Conservation (phyloP, 2,797 vertebrate species). For the Silurus lanzhouensis region DNA sequence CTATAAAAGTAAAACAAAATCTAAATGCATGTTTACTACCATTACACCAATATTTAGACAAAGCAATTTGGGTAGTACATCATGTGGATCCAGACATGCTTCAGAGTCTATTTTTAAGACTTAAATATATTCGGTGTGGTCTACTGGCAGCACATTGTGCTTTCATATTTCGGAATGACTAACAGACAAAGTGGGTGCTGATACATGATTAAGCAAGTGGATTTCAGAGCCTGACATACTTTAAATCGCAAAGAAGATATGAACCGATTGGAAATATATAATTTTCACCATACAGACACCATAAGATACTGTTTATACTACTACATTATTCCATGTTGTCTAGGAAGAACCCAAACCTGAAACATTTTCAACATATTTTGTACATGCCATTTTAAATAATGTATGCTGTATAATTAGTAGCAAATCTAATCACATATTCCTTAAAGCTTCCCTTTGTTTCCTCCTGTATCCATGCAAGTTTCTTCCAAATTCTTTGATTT, state of each 20-base stretch:
- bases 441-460: background rate
- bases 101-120: conserved; percentile 15
- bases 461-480: background rate
- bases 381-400: background rate
- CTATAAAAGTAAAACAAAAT: conserved; percentile 27
- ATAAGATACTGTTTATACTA: conserved; percentile 2
- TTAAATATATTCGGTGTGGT: conserved; percentile 32
- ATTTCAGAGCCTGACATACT: conserved; percentile 13
- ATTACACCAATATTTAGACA: conserved; percentile 27
- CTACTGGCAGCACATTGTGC: conserved; percentile 17
- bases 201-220: conserved; percentile 30
- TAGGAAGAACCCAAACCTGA: background rate
- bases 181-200: conserved; percentile 19
- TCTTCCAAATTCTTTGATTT: background rate
- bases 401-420: background rate
- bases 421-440: too few relatives aligned
- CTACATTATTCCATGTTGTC: background rate
- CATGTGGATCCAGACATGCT: conserved; percentile 21
- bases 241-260: conserved; percentile 7
- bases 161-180: conserved; percentile 21
- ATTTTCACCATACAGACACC: background rate
- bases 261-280: background rate
- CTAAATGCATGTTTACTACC: conserved; percentile 20
- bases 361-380: background rate
- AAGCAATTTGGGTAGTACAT: conserved; percentile 23